Evolutionary conservation across 2,888 invertebrate species (phyloP), one percentile per base, ranked within the genome.

Genomic region (Pachycephus smyrnensis): DNA sequence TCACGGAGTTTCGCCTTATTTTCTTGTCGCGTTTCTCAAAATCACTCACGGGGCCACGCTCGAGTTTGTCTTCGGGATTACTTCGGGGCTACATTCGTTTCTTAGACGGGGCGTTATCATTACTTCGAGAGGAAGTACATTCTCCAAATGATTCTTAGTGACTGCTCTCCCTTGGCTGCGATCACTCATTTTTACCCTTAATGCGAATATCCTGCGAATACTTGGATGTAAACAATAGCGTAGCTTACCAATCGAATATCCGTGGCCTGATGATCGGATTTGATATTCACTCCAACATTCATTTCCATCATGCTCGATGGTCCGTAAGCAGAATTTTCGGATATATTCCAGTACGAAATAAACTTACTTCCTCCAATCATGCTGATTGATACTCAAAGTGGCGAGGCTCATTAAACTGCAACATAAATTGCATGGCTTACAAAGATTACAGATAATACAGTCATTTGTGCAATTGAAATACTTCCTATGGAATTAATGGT

Each of bases 191-290:
- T 36, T 32, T 36, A 74, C 4, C 15, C 40, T n/a, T 35, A 35
- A 68, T 68, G 23, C 36, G 30, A 12, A 36, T 68, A 4, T 68
- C 33, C 30, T 33, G 31, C 31, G 23, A 68, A 35, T 76, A 76
- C 71, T 71, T 68, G 68, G n/a, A 30, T 68, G 12, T 68, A 69
- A 69, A 1, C 75, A 75, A 69, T 35, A n/a, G 68, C 68, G 31
- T 55, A 55, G 23, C n/a, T 75, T 75, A 68, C 68, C 68, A 68
- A 68, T n/a, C 68, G 69, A 33, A 68, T 68, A 31, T 68, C 75
- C 55, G 23, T 75, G 2, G 23, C 31, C 12, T 1, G 30, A 30
- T 32, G 37, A 31, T 32, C 30, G 40, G 31, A 31, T 31, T 40
- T 75, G 11, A 6, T 55, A 30, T 74, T 74, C 32, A 1, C 40